These are phyloP conservation scores for Pecten maximus DNA, from an alignment of 2,888 invertebrate genomes.

Conservation along the genomic window DNA sequence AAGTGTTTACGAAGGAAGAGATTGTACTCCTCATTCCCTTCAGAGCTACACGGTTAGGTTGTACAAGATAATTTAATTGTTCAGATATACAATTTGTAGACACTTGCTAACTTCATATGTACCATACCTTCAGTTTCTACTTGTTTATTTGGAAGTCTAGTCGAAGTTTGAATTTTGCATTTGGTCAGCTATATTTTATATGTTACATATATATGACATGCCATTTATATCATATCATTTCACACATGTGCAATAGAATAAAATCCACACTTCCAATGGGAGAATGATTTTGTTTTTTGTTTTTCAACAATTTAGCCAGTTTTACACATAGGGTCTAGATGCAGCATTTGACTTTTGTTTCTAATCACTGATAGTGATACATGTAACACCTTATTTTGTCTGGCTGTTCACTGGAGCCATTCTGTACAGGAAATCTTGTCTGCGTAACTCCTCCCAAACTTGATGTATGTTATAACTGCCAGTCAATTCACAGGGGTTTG, in stretches of 20 bases:
- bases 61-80: neutral
- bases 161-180: slow-evolving; percentile 4
- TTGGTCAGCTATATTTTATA: slow-evolving; percentile 34
- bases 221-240: slow-evolving; percentile 30
- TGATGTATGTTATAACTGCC: no score
- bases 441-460: no score
- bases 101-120: neutral
- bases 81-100: no score
- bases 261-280: slow-evolving; percentile 29
- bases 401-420: no score
- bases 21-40: neutral
- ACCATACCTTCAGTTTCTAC: neutral
- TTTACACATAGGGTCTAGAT: neutral
- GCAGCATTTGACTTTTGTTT: no score
- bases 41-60: neutral
- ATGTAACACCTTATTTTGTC: no score
- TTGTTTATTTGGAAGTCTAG: slow-evolving; percentile 1
- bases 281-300: neutral
- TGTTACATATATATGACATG: slow-evolving; percentile 19
- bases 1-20: neutral
- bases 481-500: no score
- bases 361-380: no score
- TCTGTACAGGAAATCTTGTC: no score
- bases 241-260: slow-evolving; percentile 35
- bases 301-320: neutral